phyloP scores from a whole-genome alignment of 2,888 invertebrate species.

The Acronicta leporina region DNA sequence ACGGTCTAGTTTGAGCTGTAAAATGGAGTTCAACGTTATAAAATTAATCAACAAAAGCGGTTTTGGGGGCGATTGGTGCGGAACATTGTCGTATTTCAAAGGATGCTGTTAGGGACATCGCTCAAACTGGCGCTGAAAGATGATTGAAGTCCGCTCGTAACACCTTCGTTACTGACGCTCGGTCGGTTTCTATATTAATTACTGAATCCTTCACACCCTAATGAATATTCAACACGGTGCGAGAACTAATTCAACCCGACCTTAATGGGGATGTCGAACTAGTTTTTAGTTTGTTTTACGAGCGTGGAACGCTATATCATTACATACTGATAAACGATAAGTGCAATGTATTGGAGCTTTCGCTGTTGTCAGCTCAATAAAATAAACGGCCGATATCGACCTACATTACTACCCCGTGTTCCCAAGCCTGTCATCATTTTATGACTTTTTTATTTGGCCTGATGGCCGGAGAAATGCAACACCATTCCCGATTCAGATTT shows the following conservation, averaged over 20 bases:
- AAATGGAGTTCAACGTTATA: slow-evolving; percentile 61
- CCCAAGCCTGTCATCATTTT: slow-evolving; percentile 86
- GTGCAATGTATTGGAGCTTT: slow-evolving; percentile 79
- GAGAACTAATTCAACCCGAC: slow-evolving; percentile 71
- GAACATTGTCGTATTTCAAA: slow-evolving; percentile 66
- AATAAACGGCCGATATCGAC: slow-evolving; percentile 77
- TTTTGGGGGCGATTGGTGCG: slow-evolving; percentile 54
- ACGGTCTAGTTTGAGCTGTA: slow-evolving; percentile 61
- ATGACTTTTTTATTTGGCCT: slow-evolving; percentile 87
- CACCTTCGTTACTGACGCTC: slow-evolving; percentile 69
- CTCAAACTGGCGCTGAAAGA: slow-evolving; percentile 63
- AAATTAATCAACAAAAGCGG: slow-evolving; percentile 66
- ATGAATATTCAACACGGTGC: slow-evolving; percentile 76
- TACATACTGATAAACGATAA: slow-evolving; percentile 84
- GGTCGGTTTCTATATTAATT: slow-evolving; percentile 77
- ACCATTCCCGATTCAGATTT: slow-evolving; percentile 82
- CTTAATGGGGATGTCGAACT: slow-evolving; percentile 64
- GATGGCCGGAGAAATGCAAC: slow-evolving; percentile 84
- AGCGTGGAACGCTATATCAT: slow-evolving; percentile 83
- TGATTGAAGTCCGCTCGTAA: slow-evolving; percentile 60
- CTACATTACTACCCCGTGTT: slow-evolving; percentile 81
- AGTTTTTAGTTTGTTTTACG: slow-evolving; percentile 81
- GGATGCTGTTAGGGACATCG: slow-evolving; percentile 66
- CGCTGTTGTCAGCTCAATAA: slow-evolving; percentile 81
- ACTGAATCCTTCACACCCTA: slow-evolving; percentile 74